Evolutionary conservation across 2,113 vertebrate species (phyloP), one percentile per base, ranked within the genome.

Genomic region (Nibea coibor): DNA sequence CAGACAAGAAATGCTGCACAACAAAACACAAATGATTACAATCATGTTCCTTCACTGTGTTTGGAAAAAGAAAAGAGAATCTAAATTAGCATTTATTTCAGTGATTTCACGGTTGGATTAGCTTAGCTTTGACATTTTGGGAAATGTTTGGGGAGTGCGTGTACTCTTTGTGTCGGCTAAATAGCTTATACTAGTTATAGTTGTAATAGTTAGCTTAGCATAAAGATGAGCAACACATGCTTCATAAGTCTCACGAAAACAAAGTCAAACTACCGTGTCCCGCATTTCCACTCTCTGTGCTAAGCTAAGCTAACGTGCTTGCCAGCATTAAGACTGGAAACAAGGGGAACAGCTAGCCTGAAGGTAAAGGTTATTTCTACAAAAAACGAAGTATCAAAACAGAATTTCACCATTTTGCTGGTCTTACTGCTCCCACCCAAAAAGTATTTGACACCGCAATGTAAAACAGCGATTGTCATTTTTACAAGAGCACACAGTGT

Each of bases 1-100:
- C 48, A 42, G 56, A 68, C 28, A 72, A 58, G 31, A 56, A 65
- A 83, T 10, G 70, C 61, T 39, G 8, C 35, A 39, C 35, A 39
- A 9, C 35, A 39, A 8, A 39, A 39, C 35, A 39, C 8, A 39
- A 39, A 39, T 50, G 48, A 59, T 48, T 16, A 26, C 17, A 26
- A 24, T 8, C n/a, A 1, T 15, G 14, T 22, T 4, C 20, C 59
- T 56, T 42, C 53, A 64, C 22, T 45, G 16, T 35, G 19, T 71
- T 59, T 39, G 39, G 7, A 67, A 39, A 53, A 58, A 31, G 45
- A 58, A 5, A 43, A 20, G 31, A 35, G 31, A 39, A 9, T 39
- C 35, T 39, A 8, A 39, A 39, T 39, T 7, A 39, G 43, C 14
- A 45, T 14, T 14, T 15, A 14, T 45, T 45, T 45, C 11, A 45